Percentiles rank a stretch among this genome's conserved stretches.
phyloP scores from a whole-genome alignment of 2,113 vertebrate genomes.

The Lepus europaeus region DNA sequence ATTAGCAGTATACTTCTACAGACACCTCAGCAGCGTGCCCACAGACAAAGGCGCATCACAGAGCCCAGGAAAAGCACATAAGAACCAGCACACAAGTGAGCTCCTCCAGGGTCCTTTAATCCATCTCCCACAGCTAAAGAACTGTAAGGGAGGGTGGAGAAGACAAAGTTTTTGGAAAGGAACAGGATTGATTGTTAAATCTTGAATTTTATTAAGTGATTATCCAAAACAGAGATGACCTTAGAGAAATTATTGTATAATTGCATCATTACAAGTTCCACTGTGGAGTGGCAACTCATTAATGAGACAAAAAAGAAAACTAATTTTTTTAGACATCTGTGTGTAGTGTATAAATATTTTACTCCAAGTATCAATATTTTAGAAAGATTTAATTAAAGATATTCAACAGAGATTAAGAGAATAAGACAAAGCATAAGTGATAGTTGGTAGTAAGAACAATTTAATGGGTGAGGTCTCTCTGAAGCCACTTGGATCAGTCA shows the following conservation, averaged over 20 bases:
- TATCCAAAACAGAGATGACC: not conserved
- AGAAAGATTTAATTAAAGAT: not conserved
- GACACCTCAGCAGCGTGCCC: not conserved
- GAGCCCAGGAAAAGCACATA: not conserved
- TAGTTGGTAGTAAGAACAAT: not conserved
- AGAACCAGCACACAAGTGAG: not conserved
- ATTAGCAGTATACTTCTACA: not conserved
- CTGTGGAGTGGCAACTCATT: not conserved
- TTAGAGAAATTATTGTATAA: not conserved
- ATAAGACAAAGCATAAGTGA: not conserved
- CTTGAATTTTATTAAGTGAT: constrained; percentile 9
- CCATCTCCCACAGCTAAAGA: not conserved
- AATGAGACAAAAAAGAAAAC: not conserved
- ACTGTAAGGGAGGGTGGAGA: rapidly evolving
- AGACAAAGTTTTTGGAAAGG: not conserved
- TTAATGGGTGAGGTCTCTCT: not conserved
- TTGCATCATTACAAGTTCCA: no score
- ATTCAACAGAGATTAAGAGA: constrained; percentile 7
- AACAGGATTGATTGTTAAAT: not conserved
- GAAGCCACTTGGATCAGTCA: not conserved
- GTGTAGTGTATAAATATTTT: not conserved
- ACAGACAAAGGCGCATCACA: not conserved
- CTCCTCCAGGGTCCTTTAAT: not conserved
- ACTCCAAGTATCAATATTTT: not conserved
- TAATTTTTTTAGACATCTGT: not conserved